These are phyloP conservation scores for Hyles vespertilio DNA, from an alignment of 1,140 invertebrate genomes.

Conservation along the genomic window DNA sequence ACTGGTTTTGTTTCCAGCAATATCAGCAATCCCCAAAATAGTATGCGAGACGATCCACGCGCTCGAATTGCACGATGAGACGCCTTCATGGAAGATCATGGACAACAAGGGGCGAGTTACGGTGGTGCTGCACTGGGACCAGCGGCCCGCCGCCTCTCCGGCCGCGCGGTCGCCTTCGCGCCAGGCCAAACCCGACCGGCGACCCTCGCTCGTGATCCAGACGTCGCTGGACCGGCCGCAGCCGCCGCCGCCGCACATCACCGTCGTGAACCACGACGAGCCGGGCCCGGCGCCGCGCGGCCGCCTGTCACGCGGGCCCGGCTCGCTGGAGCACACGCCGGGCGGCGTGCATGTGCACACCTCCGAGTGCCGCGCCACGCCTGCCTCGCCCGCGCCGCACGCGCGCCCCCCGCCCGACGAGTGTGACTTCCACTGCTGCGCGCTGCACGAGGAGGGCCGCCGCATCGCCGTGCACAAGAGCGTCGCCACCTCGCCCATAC, in stretches of 20 bases:
- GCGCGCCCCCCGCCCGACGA: constrained; percentile 79
- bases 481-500: constrained; percentile 93
- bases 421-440: constrained; percentile 96
- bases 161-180: constrained; percentile 79
- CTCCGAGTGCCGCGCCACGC: constrained; percentile 86
- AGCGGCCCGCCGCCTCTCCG: constrained; percentile 80
- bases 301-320: constrained; percentile 80
- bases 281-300: constrained; percentile 64
- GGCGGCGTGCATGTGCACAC: constrained; percentile 88
- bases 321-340: constrained; percentile 80
- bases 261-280: constrained; percentile 92
- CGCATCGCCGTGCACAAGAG: constrained; percentile 93
- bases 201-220: constrained; percentile 84
- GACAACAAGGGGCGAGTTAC: constrained; percentile 96
- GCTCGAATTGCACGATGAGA: constrained; percentile 94
- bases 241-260: constrained; percentile 85
- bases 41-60: constrained; percentile 97
- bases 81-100: constrained; percentile 97
- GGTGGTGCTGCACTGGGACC: constrained; percentile 95
- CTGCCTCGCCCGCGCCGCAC: constrained; percentile 77
- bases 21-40: constrained; percentile 96
- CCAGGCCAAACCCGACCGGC: constrained; percentile 76
- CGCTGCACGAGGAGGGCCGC: constrained; percentile 92
- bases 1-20: constrained; percentile 78
- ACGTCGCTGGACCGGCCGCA: constrained; percentile 84